phyloP scores from a whole-genome alignment of 2,797 vertebrate species.

The Emydoidea blandingii region DNA sequence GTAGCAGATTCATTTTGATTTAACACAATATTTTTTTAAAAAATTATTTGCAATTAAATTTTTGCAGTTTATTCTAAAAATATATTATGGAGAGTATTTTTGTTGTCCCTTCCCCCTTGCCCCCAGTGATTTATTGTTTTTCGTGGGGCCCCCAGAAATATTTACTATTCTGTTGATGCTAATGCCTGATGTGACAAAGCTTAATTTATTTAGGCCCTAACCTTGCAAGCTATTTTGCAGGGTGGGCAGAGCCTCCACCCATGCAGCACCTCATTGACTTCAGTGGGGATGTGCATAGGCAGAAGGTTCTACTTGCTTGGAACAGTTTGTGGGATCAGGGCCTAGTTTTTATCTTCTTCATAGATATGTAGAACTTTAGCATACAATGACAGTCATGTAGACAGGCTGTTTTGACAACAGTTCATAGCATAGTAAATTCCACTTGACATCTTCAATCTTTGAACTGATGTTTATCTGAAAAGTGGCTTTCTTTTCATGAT shows the following conservation, averaged over 20 bases:
- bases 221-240: slow-evolving; percentile 32
- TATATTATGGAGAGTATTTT: slow-evolving; percentile 45
- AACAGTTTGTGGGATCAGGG: neutral
- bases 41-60: slow-evolving; percentile 21
- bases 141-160: slow-evolving; percentile 27
- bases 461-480: slow-evolving; percentile 53
- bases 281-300: neutral
- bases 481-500: slow-evolving; percentile 59
- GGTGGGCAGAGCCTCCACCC: neutral
- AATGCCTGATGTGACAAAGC: slow-evolving; percentile 64
- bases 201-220: slow-evolving; percentile 57
- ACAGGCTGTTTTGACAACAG: slow-evolving; percentile 52
- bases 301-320: neutral
- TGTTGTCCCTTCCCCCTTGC: neutral
- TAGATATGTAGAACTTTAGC: slow-evolving; percentile 22
- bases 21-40: neutral
- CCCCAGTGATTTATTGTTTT: slow-evolving; percentile 22
- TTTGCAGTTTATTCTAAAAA: slow-evolving; percentile 50
- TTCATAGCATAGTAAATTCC: slow-evolving; percentile 28
- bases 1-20: slow-evolving; percentile 19
- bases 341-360: slow-evolving; percentile 62
- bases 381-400: slow-evolving; percentile 47
- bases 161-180: slow-evolving; percentile 63
- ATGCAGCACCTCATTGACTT: neutral
- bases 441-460: slow-evolving; percentile 64